Base-by-base conservation (phyloP, 2,888 invertebrate genomes). In the Drosophila nigritarsus region DNA sequence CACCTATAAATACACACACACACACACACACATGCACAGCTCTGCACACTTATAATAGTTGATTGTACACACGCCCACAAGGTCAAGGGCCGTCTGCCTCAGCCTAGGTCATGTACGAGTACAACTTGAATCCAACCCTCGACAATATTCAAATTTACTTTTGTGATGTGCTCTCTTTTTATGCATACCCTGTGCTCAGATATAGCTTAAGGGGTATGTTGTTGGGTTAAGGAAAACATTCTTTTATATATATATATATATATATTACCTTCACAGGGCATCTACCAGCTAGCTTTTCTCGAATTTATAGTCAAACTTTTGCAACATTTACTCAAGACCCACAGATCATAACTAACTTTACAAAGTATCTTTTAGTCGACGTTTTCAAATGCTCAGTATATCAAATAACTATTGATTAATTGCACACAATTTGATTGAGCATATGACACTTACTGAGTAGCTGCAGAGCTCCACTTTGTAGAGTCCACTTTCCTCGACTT, bases 81-180 rank as follows among this genome's bases (percentile, higher is more conserved):
- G 84, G 84, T 84, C 84, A 84, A 84, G 90, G 90, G 90, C 84
- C 90, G 64, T 73, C 68, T 82, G 68, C 65, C 70, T 61, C 75
- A 67, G 80, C 79, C 88, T 89, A 89, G 82, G 73, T 83, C 83
- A 80, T 74, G 88, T 78, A 53, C 67, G 70, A 75, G 66, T 42
- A 80, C 60, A 77, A 80, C 77, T 65, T 65, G 53, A 75, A 51
- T 56, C 65, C 80, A 80, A 54, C 76, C 69, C 80, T 70, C 69
- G 58, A 51, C 36, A 64, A 69, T 69, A 80, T 80, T 75, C 65
- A 80, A 75, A 77, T 74, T 67, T 62, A 65, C 75, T 64, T 59
- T 58, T 48, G 49, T 48, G 49, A 59, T 45, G 54, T 62, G 60
- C 24, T 53, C 9, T 11, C 13, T 18, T n/a, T 3, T 0, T 6